Conservation (phyloP, 2,888 invertebrate genomes). For the Limnephilus marmoratus region DNA sequence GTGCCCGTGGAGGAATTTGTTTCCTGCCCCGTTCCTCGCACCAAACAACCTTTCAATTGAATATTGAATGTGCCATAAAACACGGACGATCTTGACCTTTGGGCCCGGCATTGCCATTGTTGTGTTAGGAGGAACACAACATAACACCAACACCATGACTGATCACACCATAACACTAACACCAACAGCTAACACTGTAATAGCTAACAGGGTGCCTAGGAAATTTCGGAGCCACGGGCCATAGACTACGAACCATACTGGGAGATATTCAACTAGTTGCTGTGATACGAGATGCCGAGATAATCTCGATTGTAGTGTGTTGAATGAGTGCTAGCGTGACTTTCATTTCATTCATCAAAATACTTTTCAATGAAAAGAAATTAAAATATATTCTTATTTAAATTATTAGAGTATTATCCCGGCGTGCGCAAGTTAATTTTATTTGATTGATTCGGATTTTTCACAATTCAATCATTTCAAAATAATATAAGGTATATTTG, state of each 20-base stretch:
- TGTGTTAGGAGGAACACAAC: background rate
- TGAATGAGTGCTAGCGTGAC: background rate
- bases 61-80: constrained; percentile 48
- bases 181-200: background rate
- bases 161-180: background rate
- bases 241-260: background rate
- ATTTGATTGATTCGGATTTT: no score
- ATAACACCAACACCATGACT: background rate
- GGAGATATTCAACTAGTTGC: background rate
- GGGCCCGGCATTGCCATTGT: constrained; percentile 5
- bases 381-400: background rate
- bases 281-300: background rate
- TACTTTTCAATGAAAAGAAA: background rate
- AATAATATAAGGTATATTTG: no score
- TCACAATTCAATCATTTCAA: no score
- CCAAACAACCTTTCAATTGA: constrained; percentile 52
- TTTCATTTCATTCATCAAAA: background rate
- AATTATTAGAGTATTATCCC: no score
- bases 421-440: no score
- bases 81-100: constrained; percentile 58
- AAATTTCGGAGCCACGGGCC: background rate
- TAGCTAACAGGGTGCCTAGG: background rate
- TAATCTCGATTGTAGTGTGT: background rate
- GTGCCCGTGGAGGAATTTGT: constrained; percentile 51
- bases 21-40: constrained; percentile 48